Conservation (phyloP, 2,888 invertebrate species). For the Ametastegia equiseti region DNA sequence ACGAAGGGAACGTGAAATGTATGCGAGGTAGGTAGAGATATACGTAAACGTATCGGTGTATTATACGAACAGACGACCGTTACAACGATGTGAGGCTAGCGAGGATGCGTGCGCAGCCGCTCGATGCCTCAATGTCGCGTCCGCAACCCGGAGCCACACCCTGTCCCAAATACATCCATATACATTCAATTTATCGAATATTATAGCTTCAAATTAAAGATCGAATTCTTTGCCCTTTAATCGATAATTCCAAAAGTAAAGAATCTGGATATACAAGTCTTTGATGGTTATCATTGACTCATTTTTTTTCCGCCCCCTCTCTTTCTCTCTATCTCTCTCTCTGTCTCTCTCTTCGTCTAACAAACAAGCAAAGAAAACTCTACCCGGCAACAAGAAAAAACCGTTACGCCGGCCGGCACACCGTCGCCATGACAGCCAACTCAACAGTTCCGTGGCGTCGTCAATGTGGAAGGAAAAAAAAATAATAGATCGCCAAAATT, state of each 20-base stretch:
- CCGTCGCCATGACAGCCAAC: conserved; percentile 56
- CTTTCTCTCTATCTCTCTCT: too few species aligned
- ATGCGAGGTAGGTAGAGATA: neutral
- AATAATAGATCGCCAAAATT: conserved; percentile 1
- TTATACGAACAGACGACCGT: neutral
- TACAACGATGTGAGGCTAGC: neutral
- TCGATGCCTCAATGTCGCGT: conserved; percentile 70
- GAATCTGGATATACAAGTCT: neutral
- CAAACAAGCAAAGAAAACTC: conserved; percentile 4
- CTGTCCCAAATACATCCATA: conserved; percentile 49
- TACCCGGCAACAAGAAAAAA: conserved; percentile 52
- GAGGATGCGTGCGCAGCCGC: conserved; percentile 72
- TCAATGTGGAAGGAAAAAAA: conserved; percentile 51
- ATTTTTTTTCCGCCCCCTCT: too few species aligned
- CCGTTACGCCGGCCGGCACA: conserved; percentile 60
- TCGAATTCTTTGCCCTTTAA: neutral
- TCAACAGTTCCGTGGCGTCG: conserved; percentile 53
- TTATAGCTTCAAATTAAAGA: neutral
- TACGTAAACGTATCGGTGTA: too few species aligned
- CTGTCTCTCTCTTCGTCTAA: too few species aligned
- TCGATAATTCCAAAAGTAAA: neutral
- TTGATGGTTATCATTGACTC: neutral
- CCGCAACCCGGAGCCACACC: conserved; percentile 70
- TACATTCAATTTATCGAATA: conserved; percentile 3
- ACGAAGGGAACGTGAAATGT: neutral